Evolutionary conservation across 2,797 vertebrate species (phyloP).

Genomic region (Anabacerthia variegaticeps): DNA sequence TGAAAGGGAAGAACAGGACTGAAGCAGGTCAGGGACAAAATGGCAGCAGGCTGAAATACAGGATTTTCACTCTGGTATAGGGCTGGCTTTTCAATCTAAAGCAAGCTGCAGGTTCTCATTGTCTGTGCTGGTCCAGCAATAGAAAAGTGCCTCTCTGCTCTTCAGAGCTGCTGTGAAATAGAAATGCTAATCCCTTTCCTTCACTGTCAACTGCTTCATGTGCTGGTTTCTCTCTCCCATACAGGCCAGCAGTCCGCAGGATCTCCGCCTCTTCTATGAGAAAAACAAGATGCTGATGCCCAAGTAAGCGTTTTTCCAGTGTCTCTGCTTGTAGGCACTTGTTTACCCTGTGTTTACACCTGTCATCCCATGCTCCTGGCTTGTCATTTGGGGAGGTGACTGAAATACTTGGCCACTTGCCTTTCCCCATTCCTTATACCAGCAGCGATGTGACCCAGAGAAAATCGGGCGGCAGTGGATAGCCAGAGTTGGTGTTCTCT

Average conservation of each 20-base stretch:
- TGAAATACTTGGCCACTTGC: slow-evolving; percentile 26
- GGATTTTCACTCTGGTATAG: neutral
- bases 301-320: slow-evolving; percentile 80
- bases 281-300: slow-evolving; percentile 91
- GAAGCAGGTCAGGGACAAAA: neutral
- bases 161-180: neutral
- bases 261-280: slow-evolving; percentile 95
- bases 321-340: neutral
- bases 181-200: slow-evolving; percentile 3
- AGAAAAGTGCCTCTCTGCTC: neutral
- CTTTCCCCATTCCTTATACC: neutral
- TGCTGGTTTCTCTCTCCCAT: neutral
- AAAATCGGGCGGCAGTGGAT: neutral
- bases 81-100: neutral
- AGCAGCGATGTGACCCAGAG: neutral
- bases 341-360: slow-evolving; percentile 12
- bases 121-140: neutral
- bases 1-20: neutral
- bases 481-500: neutral
- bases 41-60: neutral
- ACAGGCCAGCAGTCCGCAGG: slow-evolving; percentile 95
- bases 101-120: neutral
- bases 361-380: slow-evolving; percentile 7
- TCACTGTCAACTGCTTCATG: neutral
- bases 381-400: slow-evolving; percentile 1